Evolutionary conservation across 2,113 vertebrate species (phyloP).

Genomic region (Murina feae): DNA sequence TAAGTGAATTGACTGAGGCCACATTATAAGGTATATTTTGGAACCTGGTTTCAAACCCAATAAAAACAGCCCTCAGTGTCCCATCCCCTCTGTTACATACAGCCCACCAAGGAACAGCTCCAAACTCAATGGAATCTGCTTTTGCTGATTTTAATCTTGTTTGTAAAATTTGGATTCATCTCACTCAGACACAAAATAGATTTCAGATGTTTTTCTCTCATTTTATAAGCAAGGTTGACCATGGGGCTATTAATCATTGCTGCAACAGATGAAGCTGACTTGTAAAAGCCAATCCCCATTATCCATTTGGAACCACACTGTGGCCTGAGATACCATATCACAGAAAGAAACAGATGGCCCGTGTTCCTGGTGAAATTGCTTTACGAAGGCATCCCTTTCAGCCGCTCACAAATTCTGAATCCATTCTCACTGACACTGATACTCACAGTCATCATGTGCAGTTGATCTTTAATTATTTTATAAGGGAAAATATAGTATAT

Average conservation of each 20-base stretch:
- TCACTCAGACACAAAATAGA: background rate
- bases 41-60: background rate
- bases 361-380: background rate
- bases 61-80: fast-evolving
- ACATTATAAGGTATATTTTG: background rate
- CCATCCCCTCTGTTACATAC: background rate
- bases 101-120: background rate
- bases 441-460: background rate
- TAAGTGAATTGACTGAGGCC: background rate
- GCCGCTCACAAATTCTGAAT: background rate
- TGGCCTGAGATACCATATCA: constrained; percentile 36
- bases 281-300: constrained; percentile 22
- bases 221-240: constrained; percentile 12
- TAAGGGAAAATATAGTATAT: background rate
- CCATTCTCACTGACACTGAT: background rate
- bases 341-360: constrained; percentile 8
- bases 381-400: background rate
- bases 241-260: constrained; percentile 34
- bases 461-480: background rate
- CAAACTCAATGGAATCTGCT: background rate
- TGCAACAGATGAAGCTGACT: constrained; percentile 31
- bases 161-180: constrained; percentile 29
- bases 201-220: constrained; percentile 18
- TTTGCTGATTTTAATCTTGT: background rate
- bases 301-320: constrained; percentile 37